Base-by-base conservation (phyloP, 2,888 invertebrate genomes). In the Agriotes lineatus region DNA sequence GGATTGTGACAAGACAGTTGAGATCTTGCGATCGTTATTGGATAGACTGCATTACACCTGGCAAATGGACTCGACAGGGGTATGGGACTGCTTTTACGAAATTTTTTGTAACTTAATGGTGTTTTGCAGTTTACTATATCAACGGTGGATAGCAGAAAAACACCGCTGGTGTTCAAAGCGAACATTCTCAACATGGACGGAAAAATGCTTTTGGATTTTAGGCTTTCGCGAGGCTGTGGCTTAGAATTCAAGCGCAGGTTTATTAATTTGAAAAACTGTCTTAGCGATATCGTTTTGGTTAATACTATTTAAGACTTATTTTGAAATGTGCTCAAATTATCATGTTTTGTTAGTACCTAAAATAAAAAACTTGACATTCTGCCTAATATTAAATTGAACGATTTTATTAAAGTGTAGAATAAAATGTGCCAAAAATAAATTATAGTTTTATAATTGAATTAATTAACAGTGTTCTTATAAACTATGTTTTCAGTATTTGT, bases 161-260 rank as follows among this genome's bases (percentile, higher is more conserved):
- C 90, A 82, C 90, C 89, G 37, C 85, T 96, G 25, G 89, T 91
- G 14, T 94, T 96, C 81, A 95, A 95, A 85, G 91, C 91, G 1
- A 91, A 88, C 77, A 85, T 94, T 16, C 86, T 95, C 64, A 91
- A 93, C 73, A 94, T 95, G 92, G 90, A 90, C 78, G 89, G 89
- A 57, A 90, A 91, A 77, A 88, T 95, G 70, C 86, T 97, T 70
- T 86, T 96, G n/a, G 96, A 97, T 85, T 96, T 96, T 84, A 88
- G 96, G 59, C 87, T 96, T 66, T 93, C 94, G 44, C 93, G 96
- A 87, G 97, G 97, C 77, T 96, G 96, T 86, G 97, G 97, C 52
- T 85, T 97, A 71, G 95, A 96, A 82, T 97, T 97, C 85, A 96
- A 97, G 85, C 89, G 94, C 70, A 89, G 91, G 78, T 97, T 95